A percentile compares a stretch with the other conserved stretches of the same genome.
phyloP scores from a whole-genome alignment of 2,888 invertebrate genomes.

The Polia nebulosa region DNA sequence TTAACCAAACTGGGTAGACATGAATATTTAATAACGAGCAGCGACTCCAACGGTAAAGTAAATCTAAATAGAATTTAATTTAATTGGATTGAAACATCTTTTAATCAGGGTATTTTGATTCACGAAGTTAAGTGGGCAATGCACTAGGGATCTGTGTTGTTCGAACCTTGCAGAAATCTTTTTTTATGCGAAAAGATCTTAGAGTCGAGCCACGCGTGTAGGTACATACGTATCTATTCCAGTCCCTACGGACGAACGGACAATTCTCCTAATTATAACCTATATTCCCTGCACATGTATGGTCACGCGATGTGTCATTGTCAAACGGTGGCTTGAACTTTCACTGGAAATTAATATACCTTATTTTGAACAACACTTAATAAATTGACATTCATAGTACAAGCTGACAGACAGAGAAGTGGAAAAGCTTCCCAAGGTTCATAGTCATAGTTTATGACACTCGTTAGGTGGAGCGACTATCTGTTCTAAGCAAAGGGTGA shows the following conservation, averaged over 20 bases:
- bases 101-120: conserved; percentile 35
- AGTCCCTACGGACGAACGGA: conserved; percentile 56
- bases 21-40: conserved; percentile 26
- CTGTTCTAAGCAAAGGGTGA: not conserved
- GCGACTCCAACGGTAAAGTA: conserved; percentile 10
- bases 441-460: not conserved
- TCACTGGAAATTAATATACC: conserved; percentile 42
- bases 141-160: conserved; percentile 30
- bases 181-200: conserved; percentile 25
- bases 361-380: conserved; percentile 41
- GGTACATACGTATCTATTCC: conserved; percentile 38
- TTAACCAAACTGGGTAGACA: not conserved
- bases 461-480: not conserved
- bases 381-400: conserved; percentile 31
- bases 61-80: conserved; percentile 26
- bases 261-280: conserved; percentile 68
- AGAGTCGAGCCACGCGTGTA: conserved; percentile 36
- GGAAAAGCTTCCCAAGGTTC: conserved; percentile 17
- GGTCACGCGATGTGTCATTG: conserved; percentile 65
- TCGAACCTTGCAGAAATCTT: conserved; percentile 9
- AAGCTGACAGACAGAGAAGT: not conserved
- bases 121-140: conserved; percentile 29
- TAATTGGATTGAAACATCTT: conserved; percentile 28
- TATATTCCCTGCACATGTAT: conserved; percentile 50
- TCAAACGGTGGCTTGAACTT: conserved; percentile 51